Evolutionary conservation across 2,113 vertebrate species (phyloP).

Genomic region (Trematocara macrostoma): DNA sequence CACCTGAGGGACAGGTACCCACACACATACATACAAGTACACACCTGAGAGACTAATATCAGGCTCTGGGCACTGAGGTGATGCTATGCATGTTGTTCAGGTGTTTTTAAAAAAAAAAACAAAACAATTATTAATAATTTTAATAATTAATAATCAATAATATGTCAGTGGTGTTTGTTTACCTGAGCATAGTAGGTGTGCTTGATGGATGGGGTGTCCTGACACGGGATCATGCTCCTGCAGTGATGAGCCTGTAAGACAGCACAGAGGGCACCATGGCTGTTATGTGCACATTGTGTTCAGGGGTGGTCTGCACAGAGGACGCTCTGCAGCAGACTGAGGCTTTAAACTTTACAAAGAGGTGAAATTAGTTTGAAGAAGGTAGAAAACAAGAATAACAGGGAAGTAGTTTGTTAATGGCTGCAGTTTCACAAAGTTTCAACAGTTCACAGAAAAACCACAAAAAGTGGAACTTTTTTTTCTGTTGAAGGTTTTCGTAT

Average conservation of each 20-base stretch:
- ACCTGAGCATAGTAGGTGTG: conserved; percentile 95
- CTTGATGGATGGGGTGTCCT: conserved; percentile 92
- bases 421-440: not conserved
- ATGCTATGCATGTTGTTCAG: not conserved
- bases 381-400: not conserved
- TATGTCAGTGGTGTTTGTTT: not conserved
- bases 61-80: not conserved
- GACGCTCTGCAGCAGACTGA: not conserved
- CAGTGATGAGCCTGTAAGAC: conserved; percentile 85
- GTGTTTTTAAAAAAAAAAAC: not conserved
- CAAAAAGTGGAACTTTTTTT: not conserved
- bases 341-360: not conserved
- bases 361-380: not conserved
- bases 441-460: not conserved
- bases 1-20: not conserved
- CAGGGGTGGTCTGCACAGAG: not conserved
- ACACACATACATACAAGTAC: not conserved
- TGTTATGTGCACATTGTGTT: accelerated
- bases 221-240: conserved; percentile 90
- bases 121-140: not conserved
- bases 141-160: not conserved
- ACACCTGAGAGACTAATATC: not conserved
- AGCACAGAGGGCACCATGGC: not conserved
- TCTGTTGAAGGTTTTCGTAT: not conserved
- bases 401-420: not conserved